Percentiles rank a stretch among this genome's conserved stretches.
These are phyloP conservation scores for Sebastes steindachneri DNA, from an alignment of 2,797 vertebrate species.

Conservation along the genomic window DNA sequence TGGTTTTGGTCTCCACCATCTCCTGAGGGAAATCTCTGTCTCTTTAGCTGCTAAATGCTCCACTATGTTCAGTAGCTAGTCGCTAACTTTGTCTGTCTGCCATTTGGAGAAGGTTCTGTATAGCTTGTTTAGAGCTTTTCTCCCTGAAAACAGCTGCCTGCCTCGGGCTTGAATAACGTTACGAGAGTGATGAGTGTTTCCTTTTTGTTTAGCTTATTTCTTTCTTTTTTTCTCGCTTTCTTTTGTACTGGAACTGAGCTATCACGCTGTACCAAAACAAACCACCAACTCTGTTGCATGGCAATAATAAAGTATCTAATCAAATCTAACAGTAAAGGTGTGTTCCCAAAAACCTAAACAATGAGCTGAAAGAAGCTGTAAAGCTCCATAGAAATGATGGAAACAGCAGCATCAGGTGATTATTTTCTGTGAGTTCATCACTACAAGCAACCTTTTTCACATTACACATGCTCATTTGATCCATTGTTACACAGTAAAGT, in stretches of 20 bases:
- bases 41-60: neutral
- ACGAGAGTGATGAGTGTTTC: neutral
- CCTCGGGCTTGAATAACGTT: neutral
- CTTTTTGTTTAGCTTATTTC: neutral
- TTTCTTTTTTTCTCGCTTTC: neutral
- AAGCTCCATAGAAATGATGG: neutral
- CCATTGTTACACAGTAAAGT: neutral
- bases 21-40: too few species aligned
- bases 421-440: neutral
- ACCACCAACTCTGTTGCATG: neutral
- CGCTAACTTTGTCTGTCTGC: neutral
- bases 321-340: neutral
- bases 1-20: too few species aligned
- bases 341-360: neutral
- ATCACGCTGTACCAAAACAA: neutral
- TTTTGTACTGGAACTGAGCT: neutral
- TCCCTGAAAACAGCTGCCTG: neutral
- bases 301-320: neutral
- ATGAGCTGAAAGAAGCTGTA: neutral
- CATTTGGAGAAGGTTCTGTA: neutral
- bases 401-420: neutral
- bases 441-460: neutral
- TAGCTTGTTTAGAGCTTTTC: neutral
- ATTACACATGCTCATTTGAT: neutral
- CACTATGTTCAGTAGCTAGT: neutral